phyloP scores from a whole-genome alignment of 2,797 vertebrate species.

The Prunella strophiata region DNA sequence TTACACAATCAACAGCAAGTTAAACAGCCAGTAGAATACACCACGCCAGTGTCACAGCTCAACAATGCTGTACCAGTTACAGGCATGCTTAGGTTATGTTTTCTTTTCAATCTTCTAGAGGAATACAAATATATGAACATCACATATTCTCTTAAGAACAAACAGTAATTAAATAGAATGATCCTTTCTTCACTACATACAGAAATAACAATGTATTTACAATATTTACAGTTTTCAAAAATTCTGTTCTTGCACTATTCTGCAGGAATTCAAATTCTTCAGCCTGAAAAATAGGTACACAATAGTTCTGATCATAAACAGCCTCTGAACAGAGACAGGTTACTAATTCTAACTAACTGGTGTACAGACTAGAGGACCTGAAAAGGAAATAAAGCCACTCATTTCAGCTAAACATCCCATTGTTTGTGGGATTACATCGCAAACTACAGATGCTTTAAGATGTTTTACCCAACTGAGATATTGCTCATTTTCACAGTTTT shows the following conservation, averaged over 20 bases:
- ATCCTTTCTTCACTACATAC: constrained; percentile 26
- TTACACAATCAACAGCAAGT: not conserved
- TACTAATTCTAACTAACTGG: not conserved
- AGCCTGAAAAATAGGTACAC: not conserved
- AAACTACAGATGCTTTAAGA: not conserved
- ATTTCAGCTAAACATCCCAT: not conserved
- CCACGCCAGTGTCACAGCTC: not conserved
- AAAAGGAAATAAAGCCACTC: not conserved
- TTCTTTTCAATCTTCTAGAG: not conserved
- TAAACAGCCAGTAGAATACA: not conserved
- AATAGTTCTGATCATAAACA: not conserved
- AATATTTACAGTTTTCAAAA: constrained; percentile 40
- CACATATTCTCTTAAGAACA: not conserved
- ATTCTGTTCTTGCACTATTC: not conserved
- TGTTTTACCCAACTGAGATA: not conserved
- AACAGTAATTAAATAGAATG: constrained; percentile 30
- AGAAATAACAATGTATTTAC: constrained; percentile 48
- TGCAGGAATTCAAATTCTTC: constrained; percentile 3
- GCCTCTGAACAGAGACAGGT: not conserved
- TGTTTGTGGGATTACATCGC: not conserved
- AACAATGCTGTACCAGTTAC: not conserved
- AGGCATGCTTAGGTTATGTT: not conserved
- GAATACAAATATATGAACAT: constrained; percentile 41
- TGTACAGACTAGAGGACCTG: not conserved
- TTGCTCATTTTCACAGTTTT: constrained; percentile 37